Base-by-base conservation (phyloP, 2,888 invertebrate genomes). In the Branchipolynoe longqiensis region DNA sequence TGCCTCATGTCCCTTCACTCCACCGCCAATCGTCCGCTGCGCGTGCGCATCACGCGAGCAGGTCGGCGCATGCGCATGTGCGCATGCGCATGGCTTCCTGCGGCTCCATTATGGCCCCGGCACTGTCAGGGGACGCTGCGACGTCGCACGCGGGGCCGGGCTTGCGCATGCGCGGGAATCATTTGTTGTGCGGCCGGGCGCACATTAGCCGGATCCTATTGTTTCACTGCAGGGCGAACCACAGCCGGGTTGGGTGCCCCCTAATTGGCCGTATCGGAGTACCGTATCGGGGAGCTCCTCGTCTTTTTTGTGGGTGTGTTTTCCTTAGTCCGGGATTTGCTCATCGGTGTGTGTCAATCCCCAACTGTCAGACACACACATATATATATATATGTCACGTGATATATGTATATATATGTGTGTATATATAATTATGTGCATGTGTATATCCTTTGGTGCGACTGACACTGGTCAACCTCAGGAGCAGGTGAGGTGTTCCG, bases 171-270 rank as follows among this genome's bases (percentile, higher is more conserved):
- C 69, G 36, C n/a, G 69, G 69, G 69, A n/a, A 69, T 69, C 69
- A 69, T 69, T 69, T 69, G 69, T 69, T 69, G 69, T 33, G 69
- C 36, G 38, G 69, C 8, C 36, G 25, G 38, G 36, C 69, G n/a
- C 69, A 41, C 78, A 78, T 78, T 78, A 78, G 78, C 78, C 48
- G 54, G 41, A 48, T 78, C 54, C 48, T 78, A 78, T 78, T 78
- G 78, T 78, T 78, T 78, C 78, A 78, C 78, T 33, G 54, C 69
- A n/a, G 73, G 78, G 54, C 48, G 48, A 48, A 33, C 48, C 48
- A 48, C 78, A 28, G 48, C 48, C 78, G 31, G 48, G 78, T 4
- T 48, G 31, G 0, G 31, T 22, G 25, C 22, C 6, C 25, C 14
- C 25, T 78, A 78, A 78, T 78, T 78, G 33, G 48, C 78, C 8